Conservation (phyloP, 1,140 invertebrate species). For the Trichonephila inaurata region DNA sequence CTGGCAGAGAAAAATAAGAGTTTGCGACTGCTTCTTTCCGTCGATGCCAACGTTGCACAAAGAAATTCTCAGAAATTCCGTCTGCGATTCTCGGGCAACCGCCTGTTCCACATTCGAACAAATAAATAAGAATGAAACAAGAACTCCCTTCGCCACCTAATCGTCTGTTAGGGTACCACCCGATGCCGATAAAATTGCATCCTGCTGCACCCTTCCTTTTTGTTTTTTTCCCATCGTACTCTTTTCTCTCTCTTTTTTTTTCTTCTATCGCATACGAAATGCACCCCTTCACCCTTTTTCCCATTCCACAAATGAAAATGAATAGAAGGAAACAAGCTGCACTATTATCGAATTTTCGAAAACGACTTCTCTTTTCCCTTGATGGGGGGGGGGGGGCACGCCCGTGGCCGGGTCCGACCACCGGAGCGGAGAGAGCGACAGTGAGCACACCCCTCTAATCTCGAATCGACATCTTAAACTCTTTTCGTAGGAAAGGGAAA, state of each 20-base stretch:
- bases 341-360: slow-evolving; percentile 31
- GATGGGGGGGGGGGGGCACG: not conserved
- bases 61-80: no score
- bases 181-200: not conserved
- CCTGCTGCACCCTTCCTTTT: no score
- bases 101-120: not conserved
- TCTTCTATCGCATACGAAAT: not conserved
- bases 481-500: not conserved
- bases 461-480: slow-evolving; percentile 34
- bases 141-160: not conserved
- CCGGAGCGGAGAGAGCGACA: slow-evolving; percentile 24
- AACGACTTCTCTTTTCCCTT: slow-evolving; percentile 1
- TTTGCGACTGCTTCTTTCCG: no score
- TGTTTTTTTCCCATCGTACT: not conserved
- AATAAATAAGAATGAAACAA: slow-evolving; percentile 12
- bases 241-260: not conserved
- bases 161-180: not conserved
- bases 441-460: not conserved
- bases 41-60: no score
- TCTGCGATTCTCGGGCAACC: not conserved
- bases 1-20: no score
- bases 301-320: slow-evolving; percentile 33
- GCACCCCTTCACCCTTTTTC: not conserved
- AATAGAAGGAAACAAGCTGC: slow-evolving; percentile 23
- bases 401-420: slow-evolving; percentile 12